phyloP scores from a whole-genome alignment of 1,140 invertebrate species.

The Doryteuthis pealeii region DNA sequence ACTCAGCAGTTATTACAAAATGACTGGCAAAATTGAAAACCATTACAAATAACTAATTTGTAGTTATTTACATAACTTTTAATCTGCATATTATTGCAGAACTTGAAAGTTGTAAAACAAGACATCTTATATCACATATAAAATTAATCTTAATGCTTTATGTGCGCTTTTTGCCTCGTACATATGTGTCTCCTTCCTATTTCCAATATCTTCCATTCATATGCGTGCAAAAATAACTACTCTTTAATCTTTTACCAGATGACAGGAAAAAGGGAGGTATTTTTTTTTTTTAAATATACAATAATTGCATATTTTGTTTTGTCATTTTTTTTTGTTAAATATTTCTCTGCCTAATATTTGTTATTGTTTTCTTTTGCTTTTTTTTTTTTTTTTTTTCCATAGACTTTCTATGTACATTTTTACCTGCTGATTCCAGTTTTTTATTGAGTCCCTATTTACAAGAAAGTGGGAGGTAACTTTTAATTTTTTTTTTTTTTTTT shows the following conservation, averaged over 20 bases:
- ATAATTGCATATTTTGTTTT: neutral
- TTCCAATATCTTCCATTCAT: too few relatives aligned
- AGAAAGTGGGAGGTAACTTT: slow-evolving; percentile 12
- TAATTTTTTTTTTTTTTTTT: slow-evolving; percentile 13
- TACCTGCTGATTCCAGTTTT: slow-evolving; percentile 15
- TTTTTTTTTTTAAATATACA: slow-evolving; percentile 5
- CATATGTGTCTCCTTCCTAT: too few relatives aligned
- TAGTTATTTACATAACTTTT: too few relatives aligned
- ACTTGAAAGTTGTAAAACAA: too few relatives aligned
- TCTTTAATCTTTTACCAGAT: neutral
- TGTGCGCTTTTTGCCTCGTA: too few relatives aligned
- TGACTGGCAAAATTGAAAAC: too few relatives aligned
- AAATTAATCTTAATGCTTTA: too few relatives aligned
- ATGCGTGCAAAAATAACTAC: too few relatives aligned
- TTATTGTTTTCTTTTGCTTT: slow-evolving; percentile 1
- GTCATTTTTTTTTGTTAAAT: neutral
- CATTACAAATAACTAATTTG: too few relatives aligned
- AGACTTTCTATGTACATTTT: slow-evolving; percentile 9
- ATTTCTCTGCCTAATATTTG: neutral
- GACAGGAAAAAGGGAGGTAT: neutral
- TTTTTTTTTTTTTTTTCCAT: slow-evolving; percentile 5
- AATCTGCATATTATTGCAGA: too few relatives aligned
- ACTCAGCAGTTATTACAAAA: too few relatives aligned
- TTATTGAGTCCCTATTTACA: slow-evolving; percentile 13
- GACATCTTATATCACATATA: too few relatives aligned